Percentiles rank a stretch among this genome's conserved stretches.
phyloP scores from a whole-genome alignment of 2,113 vertebrate species.

The Mixornis gularis region DNA sequence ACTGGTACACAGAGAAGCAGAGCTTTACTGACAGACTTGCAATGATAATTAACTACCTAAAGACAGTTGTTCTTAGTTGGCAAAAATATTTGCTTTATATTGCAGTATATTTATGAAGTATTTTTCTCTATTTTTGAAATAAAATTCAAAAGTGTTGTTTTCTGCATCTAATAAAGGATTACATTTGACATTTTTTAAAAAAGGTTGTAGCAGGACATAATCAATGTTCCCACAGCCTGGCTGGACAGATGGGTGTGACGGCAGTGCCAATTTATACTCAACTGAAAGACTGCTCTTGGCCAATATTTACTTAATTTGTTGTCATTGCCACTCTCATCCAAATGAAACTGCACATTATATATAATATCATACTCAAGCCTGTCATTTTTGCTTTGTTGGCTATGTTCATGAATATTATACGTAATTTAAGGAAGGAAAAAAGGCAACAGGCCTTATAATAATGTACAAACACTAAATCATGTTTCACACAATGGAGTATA shows the following conservation, averaged over 20 bases:
- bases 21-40: background rate
- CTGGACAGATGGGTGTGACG: background rate
- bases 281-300: background rate
- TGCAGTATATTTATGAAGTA: background rate
- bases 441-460: background rate
- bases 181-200: background rate
- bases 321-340: background rate
- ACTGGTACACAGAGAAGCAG: background rate
- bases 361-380: background rate
- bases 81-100: background rate
- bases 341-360: background rate
- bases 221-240: background rate
- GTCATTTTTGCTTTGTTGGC: background rate
- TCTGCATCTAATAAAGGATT: background rate
- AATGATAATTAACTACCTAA: background rate
- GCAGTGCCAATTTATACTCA: background rate
- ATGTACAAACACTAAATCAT: background rate
- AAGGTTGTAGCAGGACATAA: background rate
- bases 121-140: background rate
- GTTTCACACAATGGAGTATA: background rate
- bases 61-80: background rate
- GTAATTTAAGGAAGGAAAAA: background rate
- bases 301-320: background rate
- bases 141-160: background rate
- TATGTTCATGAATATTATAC: background rate